Evolutionary conservation across 2,113 vertebrate species (phyloP).

Genomic region (Neogale vison): DNA sequence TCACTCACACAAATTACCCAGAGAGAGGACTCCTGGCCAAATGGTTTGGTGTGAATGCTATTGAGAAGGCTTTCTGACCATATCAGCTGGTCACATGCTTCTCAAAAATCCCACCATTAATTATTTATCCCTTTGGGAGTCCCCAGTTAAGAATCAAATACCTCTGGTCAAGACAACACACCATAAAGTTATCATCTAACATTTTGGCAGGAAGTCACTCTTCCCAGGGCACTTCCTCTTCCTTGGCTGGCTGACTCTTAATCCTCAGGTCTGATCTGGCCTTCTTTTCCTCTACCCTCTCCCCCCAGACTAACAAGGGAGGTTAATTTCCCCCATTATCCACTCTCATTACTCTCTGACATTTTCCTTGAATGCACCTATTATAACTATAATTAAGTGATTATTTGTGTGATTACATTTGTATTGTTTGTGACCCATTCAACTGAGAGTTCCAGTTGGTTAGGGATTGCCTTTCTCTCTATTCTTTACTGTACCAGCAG

Average conservation of each 20-base stretch:
- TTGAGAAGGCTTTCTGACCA: not conserved
- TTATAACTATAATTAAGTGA: conserved; percentile 18
- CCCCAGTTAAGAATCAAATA: conserved; percentile 65
- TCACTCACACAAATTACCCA: not conserved
- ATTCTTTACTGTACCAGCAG: not conserved
- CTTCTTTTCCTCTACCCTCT: not conserved
- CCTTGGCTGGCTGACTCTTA: conserved; percentile 14
- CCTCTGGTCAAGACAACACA: conserved; percentile 57
- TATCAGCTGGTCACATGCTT: conserved; percentile 26
- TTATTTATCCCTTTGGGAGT: conserved; percentile 67
- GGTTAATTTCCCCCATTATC: not conserved
- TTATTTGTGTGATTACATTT: not conserved
- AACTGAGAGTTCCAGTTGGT: not conserved
- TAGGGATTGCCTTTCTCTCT: not conserved
- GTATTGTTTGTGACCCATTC: not conserved
- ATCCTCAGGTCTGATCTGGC: not conserved
- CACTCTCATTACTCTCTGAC: not conserved
- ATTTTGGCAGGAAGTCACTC: conserved; percentile 52
- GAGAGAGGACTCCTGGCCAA: not conserved
- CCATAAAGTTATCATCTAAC: conserved; percentile 62
- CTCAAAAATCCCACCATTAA: conserved; percentile 60
- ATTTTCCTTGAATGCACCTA: not conserved
- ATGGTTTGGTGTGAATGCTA: not conserved
- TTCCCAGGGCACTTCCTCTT: not conserved
- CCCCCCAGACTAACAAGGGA: not conserved